A percentile compares a stretch with the other conserved stretches of the same genome.
Conservation (phyloP, 2,797 vertebrate genomes). For the Enteromius mattozi region DNA sequence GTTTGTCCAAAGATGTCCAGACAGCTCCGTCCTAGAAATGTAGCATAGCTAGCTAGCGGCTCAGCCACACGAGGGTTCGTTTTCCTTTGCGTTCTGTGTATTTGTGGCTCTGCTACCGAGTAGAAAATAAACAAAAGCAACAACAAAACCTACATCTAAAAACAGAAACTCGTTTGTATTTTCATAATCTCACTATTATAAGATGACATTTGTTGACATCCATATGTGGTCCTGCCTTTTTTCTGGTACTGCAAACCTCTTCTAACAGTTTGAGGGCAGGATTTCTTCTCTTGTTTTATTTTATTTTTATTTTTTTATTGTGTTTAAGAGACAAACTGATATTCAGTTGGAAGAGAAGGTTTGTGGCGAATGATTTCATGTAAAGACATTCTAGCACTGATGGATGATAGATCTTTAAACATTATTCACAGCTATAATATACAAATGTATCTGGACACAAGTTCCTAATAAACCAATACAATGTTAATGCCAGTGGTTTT, state of each 20-base stretch:
- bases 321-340: conserved; percentile 15
- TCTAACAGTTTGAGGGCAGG: background rate
- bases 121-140: conserved; percentile 25
- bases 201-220: background rate
- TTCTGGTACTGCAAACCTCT: background rate
- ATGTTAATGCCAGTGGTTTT: background rate
- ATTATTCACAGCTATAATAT: conserved; percentile 3
- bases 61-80: conserved; percentile 32
- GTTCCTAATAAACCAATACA: background rate
- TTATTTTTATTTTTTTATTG: background rate
- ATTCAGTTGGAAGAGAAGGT: conserved; percentile 24
- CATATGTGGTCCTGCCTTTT: background rate
- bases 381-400: background rate
- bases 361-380: background rate
- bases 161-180: conserved; percentile 9
- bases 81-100: conserved; percentile 44
- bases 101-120: conserved; percentile 14
- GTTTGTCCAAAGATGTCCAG: conserved; percentile 48
- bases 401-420: background rate
- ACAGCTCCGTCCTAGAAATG: conserved; percentile 49
- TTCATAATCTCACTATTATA: conserved; percentile 6
- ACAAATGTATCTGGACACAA: background rate
- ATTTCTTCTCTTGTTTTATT: background rate
- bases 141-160: conserved; percentile 18
- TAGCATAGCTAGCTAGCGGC: conserved; percentile 48